Conservation (phyloP, 2,797 vertebrate species). For the Oreochromis grahami region DNA sequence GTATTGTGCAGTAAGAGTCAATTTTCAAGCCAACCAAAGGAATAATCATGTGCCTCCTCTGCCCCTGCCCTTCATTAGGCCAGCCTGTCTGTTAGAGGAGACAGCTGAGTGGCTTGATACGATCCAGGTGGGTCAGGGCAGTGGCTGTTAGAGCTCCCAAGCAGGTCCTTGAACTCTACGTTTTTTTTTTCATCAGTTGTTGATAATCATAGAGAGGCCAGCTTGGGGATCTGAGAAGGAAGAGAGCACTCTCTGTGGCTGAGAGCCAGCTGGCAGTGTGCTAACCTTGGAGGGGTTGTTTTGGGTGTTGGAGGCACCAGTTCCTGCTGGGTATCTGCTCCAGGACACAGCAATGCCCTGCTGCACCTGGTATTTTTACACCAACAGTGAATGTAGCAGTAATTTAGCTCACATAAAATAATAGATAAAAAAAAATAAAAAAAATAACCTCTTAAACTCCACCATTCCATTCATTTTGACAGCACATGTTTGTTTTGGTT, state of each 20-base stretch:
- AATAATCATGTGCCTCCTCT: background rate
- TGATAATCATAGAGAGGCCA: slow-evolving; percentile 27
- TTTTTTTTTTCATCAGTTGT: slow-evolving; percentile 16
- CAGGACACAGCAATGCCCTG: slow-evolving; percentile 5
- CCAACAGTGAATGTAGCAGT: slow-evolving; percentile 22
- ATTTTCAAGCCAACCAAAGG: background rate
- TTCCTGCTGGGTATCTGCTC: slow-evolving; percentile 35
- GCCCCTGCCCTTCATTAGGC: background rate
- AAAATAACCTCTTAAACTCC: background rate
- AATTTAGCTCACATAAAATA: background rate
- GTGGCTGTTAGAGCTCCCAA: background rate
- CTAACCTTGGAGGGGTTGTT: slow-evolving; percentile 33
- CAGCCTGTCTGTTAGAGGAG: background rate
- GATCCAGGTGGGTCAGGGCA: background rate
- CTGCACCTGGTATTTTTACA: slow-evolving; percentile 57
- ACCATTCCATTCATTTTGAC: background rate
- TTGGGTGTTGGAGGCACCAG: slow-evolving; percentile 41
- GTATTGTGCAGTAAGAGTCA: background rate
- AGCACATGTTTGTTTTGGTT: background rate
- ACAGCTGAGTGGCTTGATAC: background rate
- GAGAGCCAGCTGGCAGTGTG: slow-evolving; percentile 45
- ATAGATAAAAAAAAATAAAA: background rate
- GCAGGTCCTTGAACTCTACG: background rate
- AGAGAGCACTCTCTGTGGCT: slow-evolving; percentile 31
- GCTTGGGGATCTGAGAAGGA: background rate